These are phyloP conservation scores for Brachylomia viminalis DNA, from an alignment of 2,888 invertebrate genomes.

Conservation along the genomic window DNA sequence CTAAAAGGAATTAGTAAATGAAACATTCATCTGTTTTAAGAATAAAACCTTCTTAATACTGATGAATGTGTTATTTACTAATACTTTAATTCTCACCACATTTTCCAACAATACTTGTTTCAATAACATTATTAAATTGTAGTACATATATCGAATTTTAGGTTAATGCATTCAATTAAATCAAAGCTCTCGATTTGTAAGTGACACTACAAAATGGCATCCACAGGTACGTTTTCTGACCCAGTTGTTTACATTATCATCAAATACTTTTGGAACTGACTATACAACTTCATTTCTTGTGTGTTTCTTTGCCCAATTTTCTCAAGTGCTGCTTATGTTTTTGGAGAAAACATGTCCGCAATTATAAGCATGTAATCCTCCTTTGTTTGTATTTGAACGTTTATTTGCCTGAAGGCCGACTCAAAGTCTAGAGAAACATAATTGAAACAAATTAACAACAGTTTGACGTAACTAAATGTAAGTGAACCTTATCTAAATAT, in stretches of 20 bases:
- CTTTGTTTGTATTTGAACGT: slow-evolving; percentile 24
- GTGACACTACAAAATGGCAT: neutral
- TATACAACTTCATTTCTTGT: neutral
- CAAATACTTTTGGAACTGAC: neutral
- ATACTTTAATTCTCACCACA: neutral
- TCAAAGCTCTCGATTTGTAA: neutral
- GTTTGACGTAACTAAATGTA: slow-evolving; percentile 41
- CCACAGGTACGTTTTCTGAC: neutral
- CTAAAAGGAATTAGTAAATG: neutral
- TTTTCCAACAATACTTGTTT: neutral
- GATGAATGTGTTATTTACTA: too few species aligned
- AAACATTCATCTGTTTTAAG: neutral
- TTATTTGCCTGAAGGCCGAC: slow-evolving; percentile 27
- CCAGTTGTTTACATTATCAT: neutral
- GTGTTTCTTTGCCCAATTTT: neutral
- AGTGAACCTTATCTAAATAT: slow-evolving; percentile 45
- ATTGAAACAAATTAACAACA: slow-evolving; percentile 57
- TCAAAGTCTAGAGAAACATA: slow-evolving; percentile 38
- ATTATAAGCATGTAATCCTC: slow-evolving; percentile 9
- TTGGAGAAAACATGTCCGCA: slow-evolving; percentile 10
- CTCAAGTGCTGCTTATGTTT: slow-evolving; percentile 11
- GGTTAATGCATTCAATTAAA: neutral
- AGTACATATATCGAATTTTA: neutral
- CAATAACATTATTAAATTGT: neutral
- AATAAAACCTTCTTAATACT: too few species aligned